Evolutionary conservation across 2,888 invertebrate genomes (phyloP).

Genomic region (Oscheius onirici): DNA sequence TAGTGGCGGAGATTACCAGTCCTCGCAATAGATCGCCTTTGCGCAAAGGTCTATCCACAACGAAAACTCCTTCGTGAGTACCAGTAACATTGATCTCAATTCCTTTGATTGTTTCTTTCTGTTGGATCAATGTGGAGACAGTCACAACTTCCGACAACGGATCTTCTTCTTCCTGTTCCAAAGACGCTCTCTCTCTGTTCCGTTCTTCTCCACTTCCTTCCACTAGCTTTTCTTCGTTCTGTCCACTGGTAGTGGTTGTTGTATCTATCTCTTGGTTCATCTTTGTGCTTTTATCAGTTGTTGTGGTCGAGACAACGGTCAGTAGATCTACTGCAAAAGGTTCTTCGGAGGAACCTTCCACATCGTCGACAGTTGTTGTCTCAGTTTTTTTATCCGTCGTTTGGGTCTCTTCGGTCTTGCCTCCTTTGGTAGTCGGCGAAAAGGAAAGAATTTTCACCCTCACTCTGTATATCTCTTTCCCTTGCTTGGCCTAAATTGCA

Average conservation of each 20-base stretch:
- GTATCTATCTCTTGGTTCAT: not conserved
- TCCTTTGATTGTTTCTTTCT: not conserved
- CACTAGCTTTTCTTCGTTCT: not conserved
- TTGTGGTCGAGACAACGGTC: not conserved
- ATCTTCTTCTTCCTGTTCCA: constrained; percentile 16
- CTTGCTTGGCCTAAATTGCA: constrained; percentile 13
- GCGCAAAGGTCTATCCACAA: not conserved
- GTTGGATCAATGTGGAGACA: constrained; percentile 16
- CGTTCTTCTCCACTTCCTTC: constrained; percentile 17
- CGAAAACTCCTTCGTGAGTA: not conserved
- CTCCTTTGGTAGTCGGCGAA: constrained; percentile 40
- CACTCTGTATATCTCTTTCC: constrained; percentile 19
- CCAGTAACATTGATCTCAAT: constrained; percentile 16
- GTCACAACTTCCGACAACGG: constrained; percentile 26
- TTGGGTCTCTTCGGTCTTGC: too few relatives aligned
- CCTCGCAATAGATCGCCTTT: constrained; percentile 19
- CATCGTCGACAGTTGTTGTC: not conserved
- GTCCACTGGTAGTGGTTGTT: not conserved
- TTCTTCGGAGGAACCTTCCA: not conserved
- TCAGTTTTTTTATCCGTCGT: not conserved
- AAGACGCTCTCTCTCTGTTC: not conserved
- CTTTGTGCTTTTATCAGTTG: not conserved
- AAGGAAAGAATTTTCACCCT: constrained; percentile 52
- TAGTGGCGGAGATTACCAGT: not conserved
- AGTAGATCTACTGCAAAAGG: not conserved